Evolutionary conservation across 2,113 vertebrate genomes (phyloP).

Genomic region (Saguinus imperator): DNA sequence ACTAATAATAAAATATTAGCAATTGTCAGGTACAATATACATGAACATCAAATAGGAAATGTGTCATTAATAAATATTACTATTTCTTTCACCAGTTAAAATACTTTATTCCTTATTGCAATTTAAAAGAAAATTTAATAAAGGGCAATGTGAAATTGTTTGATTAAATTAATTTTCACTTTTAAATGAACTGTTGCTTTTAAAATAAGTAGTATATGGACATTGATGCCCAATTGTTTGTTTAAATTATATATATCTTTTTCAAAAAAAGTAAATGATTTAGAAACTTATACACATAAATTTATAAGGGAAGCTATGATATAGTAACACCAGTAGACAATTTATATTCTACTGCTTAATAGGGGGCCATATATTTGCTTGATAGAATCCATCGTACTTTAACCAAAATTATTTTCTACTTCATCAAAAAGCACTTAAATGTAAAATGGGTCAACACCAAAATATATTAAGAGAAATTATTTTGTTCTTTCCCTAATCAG

Average conservation of each 20-base stretch:
- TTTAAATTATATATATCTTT: not conserved
- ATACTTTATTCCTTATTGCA: conserved; percentile 33
- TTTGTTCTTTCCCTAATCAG: conserved; percentile 89
- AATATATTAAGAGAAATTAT: conserved; percentile 88
- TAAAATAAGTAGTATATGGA: not conserved
- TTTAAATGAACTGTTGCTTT: conserved; percentile 24
- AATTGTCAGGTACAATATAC: conserved; percentile 61
- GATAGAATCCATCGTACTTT: conserved; percentile 78
- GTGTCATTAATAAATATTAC: not conserved
- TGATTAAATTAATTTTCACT: conserved; percentile 25
- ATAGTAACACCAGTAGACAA: conserved; percentile 75
- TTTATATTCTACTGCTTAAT: conserved; percentile 64
- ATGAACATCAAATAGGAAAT: conserved; percentile 60
- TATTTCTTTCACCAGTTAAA: conserved; percentile 2
- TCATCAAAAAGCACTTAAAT: conserved; percentile 83
- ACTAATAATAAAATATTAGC: conserved; percentile 75
- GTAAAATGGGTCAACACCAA: conserved; percentile 86
- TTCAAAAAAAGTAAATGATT: conserved; percentile 26
- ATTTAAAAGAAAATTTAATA: conserved; percentile 31
- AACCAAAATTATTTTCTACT: conserved; percentile 85
- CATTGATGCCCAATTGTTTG: not conserved
- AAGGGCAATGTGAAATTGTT: conserved; percentile 3
- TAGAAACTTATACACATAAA: conserved; percentile 22
- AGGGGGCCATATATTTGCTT: conserved; percentile 64
- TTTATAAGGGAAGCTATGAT: not conserved